Evolutionary conservation across 2,888 invertebrate species (phyloP).

Genomic region (Asteroscopus sphinx): DNA sequence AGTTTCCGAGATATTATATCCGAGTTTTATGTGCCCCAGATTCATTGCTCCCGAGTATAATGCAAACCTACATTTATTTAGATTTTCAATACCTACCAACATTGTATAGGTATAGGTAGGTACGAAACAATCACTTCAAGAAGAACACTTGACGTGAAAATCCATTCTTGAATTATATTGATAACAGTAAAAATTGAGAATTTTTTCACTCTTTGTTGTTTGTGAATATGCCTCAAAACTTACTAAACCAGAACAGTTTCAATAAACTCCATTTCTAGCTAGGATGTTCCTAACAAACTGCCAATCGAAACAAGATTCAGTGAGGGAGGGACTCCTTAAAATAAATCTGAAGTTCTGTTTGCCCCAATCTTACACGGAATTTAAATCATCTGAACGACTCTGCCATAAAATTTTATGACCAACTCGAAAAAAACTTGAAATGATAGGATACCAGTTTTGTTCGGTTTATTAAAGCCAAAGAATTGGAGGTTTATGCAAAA

Average conservation of each 20-base stretch:
- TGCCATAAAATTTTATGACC: conserved; percentile 20
- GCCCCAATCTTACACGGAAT: conserved; percentile 10
- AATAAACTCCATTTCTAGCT: background rate
- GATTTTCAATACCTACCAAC: too few species aligned
- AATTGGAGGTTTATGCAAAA: conserved; percentile 30
- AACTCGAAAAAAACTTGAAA: conserved; percentile 16
- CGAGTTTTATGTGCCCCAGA: too few species aligned
- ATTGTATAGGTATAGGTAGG: too few species aligned
- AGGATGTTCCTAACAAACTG: background rate
- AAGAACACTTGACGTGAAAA: too few species aligned
- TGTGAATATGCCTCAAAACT: background rate
- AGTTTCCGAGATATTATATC: too few species aligned
- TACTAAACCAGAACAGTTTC: background rate
- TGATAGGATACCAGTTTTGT: conserved; percentile 32
- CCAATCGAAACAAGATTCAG: conserved; percentile 7
- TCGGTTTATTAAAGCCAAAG: conserved; percentile 2
- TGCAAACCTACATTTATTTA: too few species aligned
- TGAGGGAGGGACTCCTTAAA: background rate
- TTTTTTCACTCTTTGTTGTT: too few species aligned
- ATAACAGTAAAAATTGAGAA: too few species aligned
- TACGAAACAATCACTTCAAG: too few species aligned
- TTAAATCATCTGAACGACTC: conserved; percentile 16
- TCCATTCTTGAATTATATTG: too few species aligned
- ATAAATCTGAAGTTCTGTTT: conserved; percentile 12
- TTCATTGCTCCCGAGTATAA: too few species aligned